Evolutionary conservation across 2,113 vertebrate genomes (phyloP), one percentile per base, ranked within the genome.

Genomic region (Cariama cristata): DNA sequence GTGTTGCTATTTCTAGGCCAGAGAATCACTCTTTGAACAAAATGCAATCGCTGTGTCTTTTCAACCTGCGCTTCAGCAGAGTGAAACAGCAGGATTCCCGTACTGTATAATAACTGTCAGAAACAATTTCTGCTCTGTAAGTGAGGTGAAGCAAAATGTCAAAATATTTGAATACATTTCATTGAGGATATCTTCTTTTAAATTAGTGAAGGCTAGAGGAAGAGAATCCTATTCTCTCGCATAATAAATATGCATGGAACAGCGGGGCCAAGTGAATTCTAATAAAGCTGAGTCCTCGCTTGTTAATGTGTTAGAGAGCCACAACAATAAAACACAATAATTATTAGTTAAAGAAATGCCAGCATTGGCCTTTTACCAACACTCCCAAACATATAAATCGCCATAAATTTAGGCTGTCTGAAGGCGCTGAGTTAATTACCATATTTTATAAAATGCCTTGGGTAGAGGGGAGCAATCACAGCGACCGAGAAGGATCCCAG

Each of bases 151-250:
- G 99, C 98, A 98, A 99, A 99, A 99, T 99, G 99, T 99, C 99
- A 99, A 99, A 99, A 99, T 99, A 99, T 99, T 99, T 99, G 99
- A 99, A 99, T 99, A 99, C 98, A 99, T 99, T 99, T 99, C 98
- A 98, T 98, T 98, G 99, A 99, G 99, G 99, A 98, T 99, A 99
- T 99, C 98, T 98, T 99, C 98, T 98, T 98, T 98, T 99, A 99
- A 98, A 98, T 98, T 99, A 98, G 98, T 97, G 97, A 98, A 98
- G 98, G 98, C 98, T 98, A 98, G 97, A 98, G 97, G 96, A 98
- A 98, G 97, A 98, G 98, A 98, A 98, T 98, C 97, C 98, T 98
- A 98, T 98, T 98, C 98, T 98, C 98, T 98, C 12, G 0, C 97
- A 97, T 98, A 98, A 99, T 99, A 98, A 98, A 98, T 98, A 98